These are phyloP conservation scores for Eledona agricola DNA, from an alignment of 2,888 invertebrate genomes.

Conservation along the genomic window DNA sequence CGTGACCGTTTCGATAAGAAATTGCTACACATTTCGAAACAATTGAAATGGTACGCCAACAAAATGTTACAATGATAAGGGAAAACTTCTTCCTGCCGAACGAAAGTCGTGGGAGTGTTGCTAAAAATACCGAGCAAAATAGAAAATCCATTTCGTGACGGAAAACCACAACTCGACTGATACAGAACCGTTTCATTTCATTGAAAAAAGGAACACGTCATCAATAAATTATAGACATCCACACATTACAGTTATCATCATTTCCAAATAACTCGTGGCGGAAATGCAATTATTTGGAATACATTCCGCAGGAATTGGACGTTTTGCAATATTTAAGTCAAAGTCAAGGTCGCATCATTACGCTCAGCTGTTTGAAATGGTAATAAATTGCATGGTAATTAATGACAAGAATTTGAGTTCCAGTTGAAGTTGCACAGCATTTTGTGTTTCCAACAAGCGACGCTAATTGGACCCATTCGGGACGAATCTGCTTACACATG, in stretches of 20 bases:
- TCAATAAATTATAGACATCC: constrained; percentile 12
- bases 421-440: background rate
- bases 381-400: constrained; percentile 19
- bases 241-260: constrained; percentile 2
- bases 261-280: constrained; percentile 12
- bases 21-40: too few species aligned
- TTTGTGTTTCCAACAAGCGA: too few species aligned
- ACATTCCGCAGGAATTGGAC: constrained; percentile 10
- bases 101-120: too few species aligned
- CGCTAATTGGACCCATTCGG: constrained; percentile 9
- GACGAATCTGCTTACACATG: constrained; percentile 1
- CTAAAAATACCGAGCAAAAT: too few species aligned
- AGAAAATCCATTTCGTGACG: too few species aligned
- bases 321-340: constrained; percentile 15
- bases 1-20: too few species aligned
- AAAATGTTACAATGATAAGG: too few species aligned
- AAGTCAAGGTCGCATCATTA: constrained; percentile 20
- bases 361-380: constrained; percentile 15
- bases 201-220: constrained; percentile 2
- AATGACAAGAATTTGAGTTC: constrained; percentile 17
- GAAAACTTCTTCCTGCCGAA: too few species aligned
- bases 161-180: too few species aligned
- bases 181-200: constrained; percentile 9
- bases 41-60: too few species aligned
- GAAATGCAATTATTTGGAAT: constrained; percentile 20